Base-by-base conservation (phyloP, 1,140 invertebrate genomes). In the Octopus sinensis region DNA sequence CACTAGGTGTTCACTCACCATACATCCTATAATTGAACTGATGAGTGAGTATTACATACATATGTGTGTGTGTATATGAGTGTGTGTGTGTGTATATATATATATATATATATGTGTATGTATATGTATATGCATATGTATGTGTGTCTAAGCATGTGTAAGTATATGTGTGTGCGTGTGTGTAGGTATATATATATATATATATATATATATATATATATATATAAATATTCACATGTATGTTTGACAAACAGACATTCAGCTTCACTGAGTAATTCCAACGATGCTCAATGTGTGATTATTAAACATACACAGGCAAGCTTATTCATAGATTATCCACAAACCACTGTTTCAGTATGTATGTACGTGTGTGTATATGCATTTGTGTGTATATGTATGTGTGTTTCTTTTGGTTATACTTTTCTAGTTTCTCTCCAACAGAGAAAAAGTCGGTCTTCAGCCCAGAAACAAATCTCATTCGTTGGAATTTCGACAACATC, bases 21-120 rank as follows among this genome's bases (percentile, higher is more conserved):
- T n/a, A n/a, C n/a, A n/a, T 62, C 56, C 56, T 7, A 62, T 7
- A 6, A 17, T 62, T 62, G 17, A 62, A 62, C 6, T 17, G 17
- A 62, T 62, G 56, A 62, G 6, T 17, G 56, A 7, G 6, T 62
- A 17, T 62, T 71, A 5, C 12, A 5, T 4, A 71, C 12, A 5
- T 71, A 12, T 71, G 12, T 71, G 12, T 71, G 12, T 71, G 12
- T 71, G 12, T 71, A 12, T 71, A 12, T 71, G 12, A n/a, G 12
- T 71, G 12, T 71, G 12, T 6, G 5, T 6, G 12, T 13, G 12
- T 13, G 12, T 5, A 71, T 71, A 71, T 71, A 71, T 71, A 71
- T 71, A 71, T 71, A 71, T 71, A 71, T 71, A 71, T 71, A 71
- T 71, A 71, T 71, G 30, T 71, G 30, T 71, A 71, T 71, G 30